These are phyloP conservation scores for Archaeoteleia sp. DNA, from an alignment of 2,888 invertebrate species.

Conservation along the genomic window DNA sequence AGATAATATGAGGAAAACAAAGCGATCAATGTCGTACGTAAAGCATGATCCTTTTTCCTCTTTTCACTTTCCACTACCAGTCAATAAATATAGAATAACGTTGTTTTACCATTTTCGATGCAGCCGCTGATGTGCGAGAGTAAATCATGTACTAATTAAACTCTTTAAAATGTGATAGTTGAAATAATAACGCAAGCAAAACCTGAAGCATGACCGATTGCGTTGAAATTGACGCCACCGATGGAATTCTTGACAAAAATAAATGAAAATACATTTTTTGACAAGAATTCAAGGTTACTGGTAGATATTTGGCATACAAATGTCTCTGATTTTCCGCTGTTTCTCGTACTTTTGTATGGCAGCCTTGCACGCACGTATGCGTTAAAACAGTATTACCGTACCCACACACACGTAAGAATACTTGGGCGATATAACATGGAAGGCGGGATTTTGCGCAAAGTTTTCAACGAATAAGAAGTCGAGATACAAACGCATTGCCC, in stretches of 20 bases:
- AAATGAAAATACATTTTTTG: slow-evolving; percentile 48
- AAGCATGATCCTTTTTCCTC: too few species aligned
- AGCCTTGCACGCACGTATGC: slow-evolving; percentile 28
- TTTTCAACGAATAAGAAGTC: slow-evolving; percentile 75
- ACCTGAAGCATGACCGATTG: too few species aligned
- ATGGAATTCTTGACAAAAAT: slow-evolving; percentile 8
- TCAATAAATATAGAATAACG: slow-evolving; percentile 23
- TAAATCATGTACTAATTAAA: too few species aligned
- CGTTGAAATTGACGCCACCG: too few species aligned
- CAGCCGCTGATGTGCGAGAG: too few species aligned
- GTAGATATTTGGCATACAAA: slow-evolving; percentile 51
- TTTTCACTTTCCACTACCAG: slow-evolving; percentile 3
- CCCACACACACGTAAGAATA: slow-evolving; percentile 50
- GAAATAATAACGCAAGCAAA: too few species aligned
- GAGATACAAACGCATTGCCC: slow-evolving; percentile 71
- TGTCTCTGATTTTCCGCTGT: slow-evolving; percentile 46
- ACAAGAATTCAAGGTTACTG: slow-evolving; percentile 51
- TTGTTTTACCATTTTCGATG: slow-evolving; percentile 40
- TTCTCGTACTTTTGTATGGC: slow-evolving; percentile 44
- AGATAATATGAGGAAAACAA: too few species aligned
- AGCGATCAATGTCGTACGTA: too few species aligned
- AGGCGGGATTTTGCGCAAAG: slow-evolving; percentile 70
- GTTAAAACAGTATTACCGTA: slow-evolving; percentile 46
- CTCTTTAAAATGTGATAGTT: too few species aligned
- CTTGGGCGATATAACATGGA: slow-evolving; percentile 46